Conservation (phyloP, 30 jellyfish, hydroid and myxozoan genomes). For the Rhopilema esculentum region DNA sequence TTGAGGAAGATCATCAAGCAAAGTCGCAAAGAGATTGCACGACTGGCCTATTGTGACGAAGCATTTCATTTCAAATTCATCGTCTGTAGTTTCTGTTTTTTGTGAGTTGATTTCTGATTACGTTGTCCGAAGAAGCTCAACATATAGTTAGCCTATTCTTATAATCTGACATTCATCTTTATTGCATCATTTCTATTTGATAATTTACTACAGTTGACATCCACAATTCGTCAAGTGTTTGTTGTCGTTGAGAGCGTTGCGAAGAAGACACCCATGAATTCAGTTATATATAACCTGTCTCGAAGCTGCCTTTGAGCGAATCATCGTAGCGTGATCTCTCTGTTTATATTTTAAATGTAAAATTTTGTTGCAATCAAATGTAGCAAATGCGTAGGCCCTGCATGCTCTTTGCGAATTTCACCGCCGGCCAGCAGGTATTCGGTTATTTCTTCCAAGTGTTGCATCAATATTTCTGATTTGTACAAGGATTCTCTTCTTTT, state of each 20-base stretch:
- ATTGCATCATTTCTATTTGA: too few species aligned
- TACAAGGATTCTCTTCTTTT: too few species aligned
- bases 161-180: neutral
- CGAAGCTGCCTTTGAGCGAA: neutral
- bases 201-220: too few species aligned
- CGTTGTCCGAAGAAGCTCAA: neutral
- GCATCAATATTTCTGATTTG: too few species aligned
- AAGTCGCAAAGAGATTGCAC: neutral
- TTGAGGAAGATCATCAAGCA: neutral
- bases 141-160: neutral
- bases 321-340: neutral
- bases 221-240: too few species aligned
- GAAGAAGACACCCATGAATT: too few species aligned
- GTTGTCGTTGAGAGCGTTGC: too few species aligned
- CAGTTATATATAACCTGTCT: too few species aligned
- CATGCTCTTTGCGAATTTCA: neutral
- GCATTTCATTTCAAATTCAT: neutral
- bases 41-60: neutral
- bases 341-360: neutral
- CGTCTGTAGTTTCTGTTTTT: neutral
- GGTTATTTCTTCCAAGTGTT: too few species aligned
- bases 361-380: neutral
- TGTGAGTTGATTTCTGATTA: neutral
- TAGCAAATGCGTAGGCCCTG: neutral
- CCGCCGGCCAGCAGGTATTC: too few species aligned